phyloP scores from a whole-genome alignment of 2,888 invertebrate species.

The Cerceris ruficornis region DNA sequence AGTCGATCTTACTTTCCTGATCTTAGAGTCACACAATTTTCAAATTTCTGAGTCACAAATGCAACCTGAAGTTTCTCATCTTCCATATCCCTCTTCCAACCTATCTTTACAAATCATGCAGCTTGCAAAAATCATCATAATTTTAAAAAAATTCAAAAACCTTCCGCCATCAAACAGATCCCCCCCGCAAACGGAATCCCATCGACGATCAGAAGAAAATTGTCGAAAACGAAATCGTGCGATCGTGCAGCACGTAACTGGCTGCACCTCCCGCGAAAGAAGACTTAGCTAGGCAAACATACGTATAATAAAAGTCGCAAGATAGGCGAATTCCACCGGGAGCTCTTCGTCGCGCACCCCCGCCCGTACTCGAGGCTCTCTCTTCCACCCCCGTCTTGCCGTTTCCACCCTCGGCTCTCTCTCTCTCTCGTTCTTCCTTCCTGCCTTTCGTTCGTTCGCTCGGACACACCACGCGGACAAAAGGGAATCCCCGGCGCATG shows the following conservation, averaged over 20 bases:
- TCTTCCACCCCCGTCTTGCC: neutral
- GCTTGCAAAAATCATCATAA: too few relatives aligned
- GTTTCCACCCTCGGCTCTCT: constrained; percentile 12
- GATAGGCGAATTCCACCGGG: constrained; percentile 76
- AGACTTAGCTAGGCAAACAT: constrained; percentile 54
- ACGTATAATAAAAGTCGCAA: constrained; percentile 75
- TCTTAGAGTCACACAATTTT: too few relatives aligned
- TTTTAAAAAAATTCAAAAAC: too few relatives aligned
- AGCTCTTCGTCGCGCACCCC: constrained; percentile 54
- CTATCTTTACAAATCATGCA: too few relatives aligned
- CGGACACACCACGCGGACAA: constrained; percentile 72
- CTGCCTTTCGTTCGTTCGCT: constrained; percentile 37
- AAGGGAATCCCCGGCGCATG: constrained; percentile 76
- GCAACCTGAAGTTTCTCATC: too few relatives aligned
- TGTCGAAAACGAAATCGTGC: constrained; percentile 28
- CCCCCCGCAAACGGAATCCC: too few relatives aligned
- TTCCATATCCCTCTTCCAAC: too few relatives aligned
- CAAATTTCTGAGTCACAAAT: too few relatives aligned
- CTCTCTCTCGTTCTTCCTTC: constrained; percentile 27
- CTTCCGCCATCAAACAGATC: too few relatives aligned
- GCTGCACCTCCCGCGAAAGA: constrained; percentile 33
- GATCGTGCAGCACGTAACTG: constrained; percentile 14
- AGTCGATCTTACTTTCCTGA: too few relatives aligned
- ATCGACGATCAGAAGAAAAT: neutral
- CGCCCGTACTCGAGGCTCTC: constrained; percentile 2